A percentile compares a stretch with the other conserved stretches of the same genome.
Evolutionary conservation across 2,888 invertebrate genomes (phyloP).

Genomic region (Pherbina coryleti): DNA sequence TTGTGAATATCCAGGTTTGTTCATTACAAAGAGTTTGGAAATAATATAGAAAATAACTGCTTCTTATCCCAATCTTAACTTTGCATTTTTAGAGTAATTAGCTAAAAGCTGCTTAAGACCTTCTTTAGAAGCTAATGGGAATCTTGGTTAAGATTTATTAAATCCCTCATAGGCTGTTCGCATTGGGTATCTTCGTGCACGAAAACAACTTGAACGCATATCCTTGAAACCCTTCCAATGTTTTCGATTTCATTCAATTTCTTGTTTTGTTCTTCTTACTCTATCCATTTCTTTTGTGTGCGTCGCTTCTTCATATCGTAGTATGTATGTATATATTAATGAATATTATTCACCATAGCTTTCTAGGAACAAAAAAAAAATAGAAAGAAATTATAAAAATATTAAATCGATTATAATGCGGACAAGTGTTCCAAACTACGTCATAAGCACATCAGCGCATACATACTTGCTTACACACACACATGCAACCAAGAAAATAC

Average conservation of each 20-base stretch:
- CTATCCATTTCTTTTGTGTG: neutral
- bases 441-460: slow-evolving; percentile 1
- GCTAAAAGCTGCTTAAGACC: too few species aligned
- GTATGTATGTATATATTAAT: neutral
- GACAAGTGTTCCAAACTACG: slow-evolving; percentile 13
- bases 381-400: neutral
- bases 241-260: neutral
- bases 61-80: too few species aligned
- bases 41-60: too few species aligned
- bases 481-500: neutral
- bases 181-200: neutral
- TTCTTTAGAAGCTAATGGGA: too few species aligned
- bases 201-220: slow-evolving; percentile 3
- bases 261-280: neutral
- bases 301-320: too few species aligned
- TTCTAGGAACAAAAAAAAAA: neutral
- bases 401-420: slow-evolving; percentile 3
- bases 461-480: neutral
- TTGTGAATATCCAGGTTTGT: too few species aligned
- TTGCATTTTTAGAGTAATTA: too few species aligned
- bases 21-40: too few species aligned
- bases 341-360: neutral
- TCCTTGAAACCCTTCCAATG: neutral
- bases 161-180: neutral
- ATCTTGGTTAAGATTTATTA: too few species aligned